These are phyloP conservation scores for Chionodraco myersi DNA, from an alignment of 2,113 vertebrate species.

Conservation along the genomic window DNA sequence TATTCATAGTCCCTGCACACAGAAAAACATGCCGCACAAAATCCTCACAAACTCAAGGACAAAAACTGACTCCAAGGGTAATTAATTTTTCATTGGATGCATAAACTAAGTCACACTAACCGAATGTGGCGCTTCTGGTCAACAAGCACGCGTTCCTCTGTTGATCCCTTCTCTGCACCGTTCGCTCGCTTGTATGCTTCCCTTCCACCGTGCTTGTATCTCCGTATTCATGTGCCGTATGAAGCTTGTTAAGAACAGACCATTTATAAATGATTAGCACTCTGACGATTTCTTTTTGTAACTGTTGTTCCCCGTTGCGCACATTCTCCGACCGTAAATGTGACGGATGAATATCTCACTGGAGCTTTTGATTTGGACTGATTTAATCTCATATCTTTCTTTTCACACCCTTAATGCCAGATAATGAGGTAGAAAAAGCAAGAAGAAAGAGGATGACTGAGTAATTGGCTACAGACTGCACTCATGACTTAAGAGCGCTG, in stretches of 20 bases:
- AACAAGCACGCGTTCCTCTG: slow-evolving; percentile 18
- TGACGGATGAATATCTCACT: not conserved
- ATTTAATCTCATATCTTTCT: slow-evolving; percentile 21
- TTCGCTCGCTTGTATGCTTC: not conserved
- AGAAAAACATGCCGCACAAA: not conserved
- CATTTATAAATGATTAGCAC: slow-evolving; percentile 4
- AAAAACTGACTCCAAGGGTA: slow-evolving; percentile 38
- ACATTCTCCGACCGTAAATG: not conserved
- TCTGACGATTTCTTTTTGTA: slow-evolving; percentile 3
- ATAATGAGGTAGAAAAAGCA: slow-evolving; percentile 13
- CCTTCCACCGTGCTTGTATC: slow-evolving; percentile 11
- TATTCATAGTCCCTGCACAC: slow-evolving; percentile 18
- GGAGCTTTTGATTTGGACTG: not conserved
- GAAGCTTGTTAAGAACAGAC: not conserved
- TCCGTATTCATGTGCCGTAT: not conserved
- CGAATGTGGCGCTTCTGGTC: slow-evolving; percentile 14
- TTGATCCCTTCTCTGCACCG: not conserved
- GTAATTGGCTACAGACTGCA: slow-evolving; percentile 20
- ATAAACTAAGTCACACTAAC: not conserved
- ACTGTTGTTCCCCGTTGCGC: not conserved
- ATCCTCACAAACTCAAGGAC: slow-evolving; percentile 40
- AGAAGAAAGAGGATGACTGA: slow-evolving; percentile 2
- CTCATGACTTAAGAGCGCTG: not conserved
- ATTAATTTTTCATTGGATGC: slow-evolving; percentile 61
- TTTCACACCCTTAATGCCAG: slow-evolving; percentile 7